phyloP scores from a whole-genome alignment of 2,888 invertebrate species.

The Oxyteleia sp. region DNA sequence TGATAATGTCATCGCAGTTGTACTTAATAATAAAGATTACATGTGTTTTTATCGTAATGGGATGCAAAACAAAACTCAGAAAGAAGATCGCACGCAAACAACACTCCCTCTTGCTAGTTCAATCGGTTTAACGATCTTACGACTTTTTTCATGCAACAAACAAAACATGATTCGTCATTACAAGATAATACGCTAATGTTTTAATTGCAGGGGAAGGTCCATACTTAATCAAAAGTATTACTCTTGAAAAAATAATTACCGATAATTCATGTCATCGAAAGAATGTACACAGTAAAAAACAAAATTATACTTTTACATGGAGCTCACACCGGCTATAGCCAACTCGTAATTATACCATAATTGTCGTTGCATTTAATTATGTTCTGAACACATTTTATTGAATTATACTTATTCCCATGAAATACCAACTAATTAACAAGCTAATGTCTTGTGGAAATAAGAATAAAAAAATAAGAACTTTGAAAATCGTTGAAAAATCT shows the following conservation, averaged over 20 bases:
- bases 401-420: no score
- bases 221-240: constrained; percentile 20
- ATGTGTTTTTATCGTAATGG: constrained; percentile 57
- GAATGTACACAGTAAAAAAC: not conserved
- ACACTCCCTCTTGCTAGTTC: constrained; percentile 40
- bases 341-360: no score
- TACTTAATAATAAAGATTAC: constrained; percentile 52
- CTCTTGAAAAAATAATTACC: not conserved
- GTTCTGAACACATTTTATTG: no score
- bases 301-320: no score
- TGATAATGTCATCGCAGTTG: constrained; percentile 56
- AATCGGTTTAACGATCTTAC: constrained; percentile 54
- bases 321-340: no score
- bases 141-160: constrained; percentile 37
- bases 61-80: constrained; percentile 63
- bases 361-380: no score
- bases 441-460: no score
- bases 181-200: constrained; percentile 34
- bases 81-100: constrained; percentile 58
- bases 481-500: no score
- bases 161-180: constrained; percentile 45
- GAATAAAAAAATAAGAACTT: no score
- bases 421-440: no score
- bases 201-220: constrained; percentile 35
- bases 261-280: not conserved